Evolutionary conservation across 2,113 vertebrate species (phyloP).

Genomic region (Scalopus aquaticus): DNA sequence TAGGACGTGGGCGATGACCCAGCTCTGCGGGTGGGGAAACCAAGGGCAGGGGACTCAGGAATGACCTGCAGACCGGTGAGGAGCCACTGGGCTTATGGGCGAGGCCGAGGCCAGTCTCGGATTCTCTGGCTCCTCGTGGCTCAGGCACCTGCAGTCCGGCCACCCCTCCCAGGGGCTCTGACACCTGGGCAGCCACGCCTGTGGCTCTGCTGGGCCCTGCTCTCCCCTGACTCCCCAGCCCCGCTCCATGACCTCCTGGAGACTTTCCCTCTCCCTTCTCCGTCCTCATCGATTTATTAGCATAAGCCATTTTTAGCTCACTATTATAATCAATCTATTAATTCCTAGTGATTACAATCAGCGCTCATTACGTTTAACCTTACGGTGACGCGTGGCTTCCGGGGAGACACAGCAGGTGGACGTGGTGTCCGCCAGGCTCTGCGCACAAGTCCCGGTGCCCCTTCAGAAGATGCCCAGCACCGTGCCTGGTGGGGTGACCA

Average conservation of each 20-base stretch:
- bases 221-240: neutral
- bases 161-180: neutral
- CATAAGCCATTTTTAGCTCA: constrained; percentile 70
- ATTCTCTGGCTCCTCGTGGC: neutral
- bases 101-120: no score
- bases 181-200: neutral
- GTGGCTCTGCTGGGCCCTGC: neutral
- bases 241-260: neutral
- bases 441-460: neutral
- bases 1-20: neutral
- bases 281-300: constrained; percentile 58
- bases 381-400: neutral
- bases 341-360: constrained; percentile 71
- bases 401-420: neutral
- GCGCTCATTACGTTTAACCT: constrained; percentile 51
- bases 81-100: no score
- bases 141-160: neutral
- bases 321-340: constrained; percentile 54
- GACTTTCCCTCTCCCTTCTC: neutral
- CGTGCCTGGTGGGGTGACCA: neutral
- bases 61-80: no score
- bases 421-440: neutral
- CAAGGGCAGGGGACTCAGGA: no score
- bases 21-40: neutral
- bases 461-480: neutral